Base-by-base conservation (phyloP, 2,797 vertebrate genomes). In the Echeneis naucrates region DNA sequence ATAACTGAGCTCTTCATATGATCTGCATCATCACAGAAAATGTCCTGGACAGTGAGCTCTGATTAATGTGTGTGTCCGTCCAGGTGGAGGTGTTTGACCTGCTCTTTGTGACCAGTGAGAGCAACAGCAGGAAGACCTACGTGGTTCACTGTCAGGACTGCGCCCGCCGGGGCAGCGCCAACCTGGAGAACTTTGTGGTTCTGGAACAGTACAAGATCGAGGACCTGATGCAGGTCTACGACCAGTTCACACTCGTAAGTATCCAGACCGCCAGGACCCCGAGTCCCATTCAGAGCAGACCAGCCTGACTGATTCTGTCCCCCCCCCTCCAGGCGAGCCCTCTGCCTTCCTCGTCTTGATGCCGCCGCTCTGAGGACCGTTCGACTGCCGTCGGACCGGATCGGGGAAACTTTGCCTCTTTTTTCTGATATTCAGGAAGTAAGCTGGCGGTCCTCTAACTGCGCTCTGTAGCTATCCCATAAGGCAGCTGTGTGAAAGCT, bases 171-270 rank as follows among this genome's bases (percentile, higher is more conserved):
- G 93, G 94, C 45, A 96, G 87, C 69, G 68, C 91, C 0, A 83
- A 92, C 80, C 87, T 97, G 64, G 92, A 93, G 58, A 94, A 93
- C 44, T 95, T 97, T 11, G 95, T 97, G 77, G 96, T 98, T 69
- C 93, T 98, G 5, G 96, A 98, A 90, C 97, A 98, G 92, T 97
- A 97, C 92, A 98, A 95, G 95, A 95, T 96, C 74, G 97, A 98
- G 88, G 97, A 99, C 88, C 95, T 99, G 84, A 97, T 97, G 96
- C 96, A 97, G 92, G 95, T 98, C 87, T 99, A 98, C 79, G 98
- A 99, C 95, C 96, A 97, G 92, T 99, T 99, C 96, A 98, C 97
- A 91, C 96, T 99, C 86, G 98, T 99, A 93, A 97, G 97, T 97
- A 84, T 38, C 82, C 16, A 16, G 27, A 2, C 8, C 45, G 6